Conservation (phyloP, 2,888 invertebrate species). For the Athripsodes cinereus region DNA sequence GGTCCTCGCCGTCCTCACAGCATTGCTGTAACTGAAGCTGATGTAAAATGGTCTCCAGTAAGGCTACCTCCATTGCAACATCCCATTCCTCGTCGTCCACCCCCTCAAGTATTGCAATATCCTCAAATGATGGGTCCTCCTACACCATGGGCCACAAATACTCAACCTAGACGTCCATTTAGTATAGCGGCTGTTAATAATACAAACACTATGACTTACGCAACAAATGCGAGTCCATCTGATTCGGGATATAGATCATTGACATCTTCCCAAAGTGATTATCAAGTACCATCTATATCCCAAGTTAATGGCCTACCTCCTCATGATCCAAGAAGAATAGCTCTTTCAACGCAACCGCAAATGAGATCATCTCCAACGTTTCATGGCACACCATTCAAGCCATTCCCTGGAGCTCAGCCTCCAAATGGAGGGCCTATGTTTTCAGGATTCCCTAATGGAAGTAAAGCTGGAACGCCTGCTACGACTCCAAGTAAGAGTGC, state of each 20-base stretch:
- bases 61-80: conserved; percentile 44
- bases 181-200: conserved; percentile 36
- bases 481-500: conserved; percentile 27
- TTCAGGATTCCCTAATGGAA: conserved; percentile 42
- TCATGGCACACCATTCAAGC: conserved; percentile 50
- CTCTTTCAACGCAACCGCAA: conserved; percentile 33
- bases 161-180: conserved; percentile 34
- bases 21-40: conserved; percentile 25
- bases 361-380: conserved; percentile 60
- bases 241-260: conserved; percentile 49
- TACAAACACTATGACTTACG: conserved; percentile 17
- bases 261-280: conserved; percentile 57
- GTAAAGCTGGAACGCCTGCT: conserved; percentile 28
- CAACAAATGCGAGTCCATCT: conserved; percentile 40
- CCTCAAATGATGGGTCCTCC: conserved; percentile 31
- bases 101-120: conserved; percentile 39
- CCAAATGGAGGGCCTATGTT: conserved; percentile 40
- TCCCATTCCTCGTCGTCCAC: conserved; percentile 50
- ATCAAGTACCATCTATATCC: conserved; percentile 52
- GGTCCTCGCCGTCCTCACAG: conserved; percentile 27
- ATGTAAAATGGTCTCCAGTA: conserved; percentile 22
- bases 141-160: conserved; percentile 34
- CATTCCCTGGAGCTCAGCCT: conserved; percentile 37
- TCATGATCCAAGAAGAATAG: conserved; percentile 43
- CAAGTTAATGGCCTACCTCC: conserved; percentile 40